Conservation (phyloP, 2,113 vertebrate species). For the Platysternon megacephalum region DNA sequence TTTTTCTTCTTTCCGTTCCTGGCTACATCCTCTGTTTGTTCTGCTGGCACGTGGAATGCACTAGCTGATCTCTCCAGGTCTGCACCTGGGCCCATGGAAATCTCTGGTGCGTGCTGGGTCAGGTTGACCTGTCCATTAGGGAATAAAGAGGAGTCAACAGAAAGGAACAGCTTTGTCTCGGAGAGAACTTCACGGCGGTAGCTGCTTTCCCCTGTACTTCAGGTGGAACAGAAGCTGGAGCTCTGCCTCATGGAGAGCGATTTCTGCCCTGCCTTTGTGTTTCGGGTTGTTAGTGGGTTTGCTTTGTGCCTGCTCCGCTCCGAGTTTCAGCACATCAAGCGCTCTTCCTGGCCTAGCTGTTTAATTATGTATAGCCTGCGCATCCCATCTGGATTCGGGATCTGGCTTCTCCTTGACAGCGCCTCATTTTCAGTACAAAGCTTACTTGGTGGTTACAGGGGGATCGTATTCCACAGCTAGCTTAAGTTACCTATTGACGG, state of each 20-base stretch:
- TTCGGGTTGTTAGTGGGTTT: not conserved
- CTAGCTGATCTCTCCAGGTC: accelerated
- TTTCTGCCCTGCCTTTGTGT: not conserved
- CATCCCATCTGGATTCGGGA: not conserved
- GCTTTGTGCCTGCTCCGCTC: not conserved
- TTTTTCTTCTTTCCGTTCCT: not conserved
- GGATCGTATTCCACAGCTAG: accelerated
- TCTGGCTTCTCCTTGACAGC: not conserved
- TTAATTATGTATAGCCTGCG: not conserved
- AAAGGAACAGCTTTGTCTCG: not conserved
- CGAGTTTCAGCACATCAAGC: accelerated
- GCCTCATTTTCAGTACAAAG: accelerated
- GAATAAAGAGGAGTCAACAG: not conserved
- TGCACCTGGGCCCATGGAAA: accelerated
- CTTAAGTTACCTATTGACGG: not conserved
- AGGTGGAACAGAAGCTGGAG: not conserved
- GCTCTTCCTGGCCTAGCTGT: not conserved
- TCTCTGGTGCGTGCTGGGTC: not conserved
- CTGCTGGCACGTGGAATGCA: accelerated
- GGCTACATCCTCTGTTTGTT: accelerated
- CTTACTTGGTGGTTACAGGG: not conserved
- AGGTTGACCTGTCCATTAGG: not conserved
- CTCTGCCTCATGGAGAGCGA: not conserved
- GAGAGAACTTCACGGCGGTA: not conserved
- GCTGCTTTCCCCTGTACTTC: not conserved